These are phyloP conservation scores for Euwallacea fornicatus DNA, from an alignment of 1,140 invertebrate species.

Conservation along the genomic window DNA sequence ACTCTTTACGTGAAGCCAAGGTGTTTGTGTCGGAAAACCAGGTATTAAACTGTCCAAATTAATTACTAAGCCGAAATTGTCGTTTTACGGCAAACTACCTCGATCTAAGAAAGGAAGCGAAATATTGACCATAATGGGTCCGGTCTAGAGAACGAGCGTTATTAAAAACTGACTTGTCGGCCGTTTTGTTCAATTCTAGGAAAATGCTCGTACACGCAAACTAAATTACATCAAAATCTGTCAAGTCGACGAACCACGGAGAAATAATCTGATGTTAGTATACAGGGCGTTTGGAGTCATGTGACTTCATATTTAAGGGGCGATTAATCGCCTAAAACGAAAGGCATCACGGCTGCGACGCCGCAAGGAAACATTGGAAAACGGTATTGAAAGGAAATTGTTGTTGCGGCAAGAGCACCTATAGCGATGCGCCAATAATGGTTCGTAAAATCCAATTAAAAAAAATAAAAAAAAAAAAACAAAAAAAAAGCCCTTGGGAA, in stretches of 20 bases:
- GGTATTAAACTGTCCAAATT: conserved; percentile 20
- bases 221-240: conserved; percentile 39
- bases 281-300: no score
- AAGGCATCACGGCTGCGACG: no score
- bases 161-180: conserved; percentile 30
- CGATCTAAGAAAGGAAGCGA: conserved; percentile 23
- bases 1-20: neutral
- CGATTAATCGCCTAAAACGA: no score
- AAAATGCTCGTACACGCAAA: conserved; percentile 40
- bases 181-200: conserved; percentile 39
- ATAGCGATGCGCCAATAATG: no score
- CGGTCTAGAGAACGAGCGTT: conserved; percentile 5
- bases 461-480: no score
- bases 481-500: no score
- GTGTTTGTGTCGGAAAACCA: neutral
- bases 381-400: no score
- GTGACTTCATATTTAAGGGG: no score
- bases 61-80: conserved; percentile 9
- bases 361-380: no score
- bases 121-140: conserved; percentile 25
- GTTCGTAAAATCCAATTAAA: no score
- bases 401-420: no score
- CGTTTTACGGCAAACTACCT: conserved; percentile 1
- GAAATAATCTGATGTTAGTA: no score
- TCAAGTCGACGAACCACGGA: conserved; percentile 37